These are phyloP conservation scores for Popillia japonica DNA, from an alignment of 1,140 invertebrate species.

Conservation along the genomic window DNA sequence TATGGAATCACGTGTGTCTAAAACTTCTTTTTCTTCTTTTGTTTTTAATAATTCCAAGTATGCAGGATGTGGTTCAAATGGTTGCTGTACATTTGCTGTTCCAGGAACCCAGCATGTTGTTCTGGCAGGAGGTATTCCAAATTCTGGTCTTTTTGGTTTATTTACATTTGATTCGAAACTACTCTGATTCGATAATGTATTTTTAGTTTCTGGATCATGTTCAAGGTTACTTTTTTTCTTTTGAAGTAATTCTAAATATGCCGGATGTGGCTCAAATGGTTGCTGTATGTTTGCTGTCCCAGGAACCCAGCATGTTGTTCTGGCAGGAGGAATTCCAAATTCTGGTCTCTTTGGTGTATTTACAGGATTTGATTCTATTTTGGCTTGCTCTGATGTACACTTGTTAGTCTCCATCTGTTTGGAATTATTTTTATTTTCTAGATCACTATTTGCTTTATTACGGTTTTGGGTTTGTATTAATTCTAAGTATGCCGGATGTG, in stretches of 20 bases:
- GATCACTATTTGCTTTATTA: too few species aligned
- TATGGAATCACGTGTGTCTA: not conserved
- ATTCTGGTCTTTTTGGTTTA: conserved; percentile 23
- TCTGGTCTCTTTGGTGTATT: not conserved
- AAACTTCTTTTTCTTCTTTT: not conserved
- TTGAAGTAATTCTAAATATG: not conserved
- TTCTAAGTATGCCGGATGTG: conserved; percentile 23
- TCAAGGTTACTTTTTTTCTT: conserved; percentile 6
- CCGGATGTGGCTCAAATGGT: not conserved
- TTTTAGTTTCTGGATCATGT: too few species aligned
- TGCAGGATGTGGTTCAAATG: not conserved
- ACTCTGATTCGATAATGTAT: too few species aligned
- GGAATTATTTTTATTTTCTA: too few species aligned
- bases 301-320: not conserved
- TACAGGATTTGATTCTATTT: not conserved
- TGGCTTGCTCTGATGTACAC: too few species aligned
- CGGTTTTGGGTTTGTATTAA: not conserved
- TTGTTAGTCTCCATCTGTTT: too few species aligned
- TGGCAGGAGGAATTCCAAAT: conserved; percentile 28
- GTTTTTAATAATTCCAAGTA: conserved; percentile 22
- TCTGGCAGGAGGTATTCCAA: conserved; percentile 23
- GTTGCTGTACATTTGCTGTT: conserved; percentile 4
- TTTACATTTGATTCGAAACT: too few species aligned
- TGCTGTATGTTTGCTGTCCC: not conserved
- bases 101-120: not conserved